Evolutionary conservation across 1,140 invertebrate species (phyloP), one percentile per base, ranked within the genome.

Genomic region (Diabrotica virgifera): DNA sequence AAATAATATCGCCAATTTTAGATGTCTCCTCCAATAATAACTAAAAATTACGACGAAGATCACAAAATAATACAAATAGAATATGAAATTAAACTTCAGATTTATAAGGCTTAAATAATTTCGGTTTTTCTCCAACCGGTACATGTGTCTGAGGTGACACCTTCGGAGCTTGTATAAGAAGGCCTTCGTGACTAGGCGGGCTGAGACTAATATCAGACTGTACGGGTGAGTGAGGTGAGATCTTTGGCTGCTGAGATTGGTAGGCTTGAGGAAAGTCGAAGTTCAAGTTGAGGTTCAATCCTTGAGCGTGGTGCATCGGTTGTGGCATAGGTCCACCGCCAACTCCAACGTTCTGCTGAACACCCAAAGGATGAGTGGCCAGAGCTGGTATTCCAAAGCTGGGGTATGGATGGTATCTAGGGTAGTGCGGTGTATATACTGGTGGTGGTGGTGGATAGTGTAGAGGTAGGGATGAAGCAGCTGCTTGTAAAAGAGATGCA

Each of bases 401-500:
- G 74, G 66, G 83, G 74, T 76, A 86, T n/a, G 79, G 74, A 70
- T 75, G 62, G 75, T 73, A 80, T 54, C 80, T 64, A 71, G 80
- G 73, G 69, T 79, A 80, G 63, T 63, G 84, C 67, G 69, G 73
- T 14, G 71, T 76, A 78, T 70, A 85, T 74, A 82, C 78, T 0
- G 81, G 81, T 0, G 82, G 72, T 65, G 72, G 71, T 76, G 81
- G 76, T 73, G 83, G 65, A 75, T 82, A 71, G 63, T 82, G 79
- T 8, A 81, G 81, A 0, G 83, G 80, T 8, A 82, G 58, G 4
- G 80, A 76, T 0, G 85, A 85, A n/a, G 91, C 90, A 0, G 94
- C 93, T 0, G 94, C 94, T 72, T 95, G 93, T 0, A 96, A 82
- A 6, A 97, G 84, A n/a, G 92, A 92, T 0, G 94, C 94, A 0